These are phyloP conservation scores for Meriones unguiculatus DNA, from an alignment of 2,113 vertebrate genomes.

Conservation along the genomic window DNA sequence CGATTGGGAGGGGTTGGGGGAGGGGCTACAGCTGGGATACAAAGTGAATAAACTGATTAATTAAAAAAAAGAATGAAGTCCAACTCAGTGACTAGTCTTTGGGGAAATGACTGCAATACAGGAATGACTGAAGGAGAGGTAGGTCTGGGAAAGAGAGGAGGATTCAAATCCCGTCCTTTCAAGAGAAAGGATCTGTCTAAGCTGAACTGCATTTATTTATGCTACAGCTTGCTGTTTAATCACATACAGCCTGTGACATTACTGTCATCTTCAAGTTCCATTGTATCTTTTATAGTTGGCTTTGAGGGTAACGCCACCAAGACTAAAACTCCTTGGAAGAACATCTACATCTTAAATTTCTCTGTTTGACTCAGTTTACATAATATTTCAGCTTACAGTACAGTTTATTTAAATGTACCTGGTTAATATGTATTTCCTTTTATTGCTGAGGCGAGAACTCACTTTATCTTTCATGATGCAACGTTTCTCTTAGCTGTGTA, in stretches of 20 bases:
- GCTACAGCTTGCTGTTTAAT: neutral
- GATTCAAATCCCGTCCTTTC: neutral
- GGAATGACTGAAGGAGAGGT: neutral
- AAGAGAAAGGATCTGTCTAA: neutral
- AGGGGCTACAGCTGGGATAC: no score
- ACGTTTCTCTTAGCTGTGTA: neutral
- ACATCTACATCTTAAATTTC: neutral
- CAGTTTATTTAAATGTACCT: neutral
- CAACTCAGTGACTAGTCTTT: neutral
- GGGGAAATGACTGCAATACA: neutral
- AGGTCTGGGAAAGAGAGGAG: neutral
- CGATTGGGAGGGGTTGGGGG: no score
- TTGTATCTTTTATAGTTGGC: slow-evolving; percentile 17
- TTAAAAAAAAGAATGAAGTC: no score
- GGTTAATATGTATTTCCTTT: slow-evolving; percentile 5
- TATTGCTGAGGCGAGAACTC: slow-evolving; percentile 6
- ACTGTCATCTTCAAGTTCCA: neutral
- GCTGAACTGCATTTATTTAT: neutral
- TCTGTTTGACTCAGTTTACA: slow-evolving; percentile 1
- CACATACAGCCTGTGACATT: neutral
- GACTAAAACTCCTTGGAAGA: neutral
- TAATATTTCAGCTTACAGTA: slow-evolving; percentile 29
- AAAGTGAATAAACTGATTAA: no score
- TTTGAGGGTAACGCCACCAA: neutral
- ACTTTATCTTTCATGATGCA: neutral